Base-by-base conservation (phyloP, 2,797 vertebrate genomes). In the Neoniphon sammara region DNA sequence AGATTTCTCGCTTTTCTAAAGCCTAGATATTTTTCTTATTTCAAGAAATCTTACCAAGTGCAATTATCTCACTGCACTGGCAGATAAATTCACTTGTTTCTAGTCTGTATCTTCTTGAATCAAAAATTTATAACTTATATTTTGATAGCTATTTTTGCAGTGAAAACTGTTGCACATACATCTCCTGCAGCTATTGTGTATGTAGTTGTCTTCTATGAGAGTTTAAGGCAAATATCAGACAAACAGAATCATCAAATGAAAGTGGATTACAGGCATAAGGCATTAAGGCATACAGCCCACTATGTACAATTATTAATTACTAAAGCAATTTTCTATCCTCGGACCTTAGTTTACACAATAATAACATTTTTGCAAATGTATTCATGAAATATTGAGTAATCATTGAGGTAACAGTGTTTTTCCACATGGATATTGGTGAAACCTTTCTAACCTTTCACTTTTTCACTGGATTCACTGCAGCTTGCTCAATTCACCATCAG, bases 331-430 rank as follows among this genome's bases (percentile, higher is more conserved):
- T n/a, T n/a, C n/a, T n/a, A n/a, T n/a, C n/a, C n/a, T n/a, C n/a
- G n/a, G n/a, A 44, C 14, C 42, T 44, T 11, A 44, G 42, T 3
- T 44, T 11, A 15, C 10, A 44, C 5, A 47, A 46, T 23, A 10
- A 9, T 18, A 36, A 15, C 14, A 44, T 10, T 53, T 65, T 20
- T 56, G 11, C 53, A 57, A 30, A 44, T 39, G 8, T 1, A 3
- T n/a, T 46, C 67, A 53, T 59, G 1, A 54, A 3, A 61, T 53
- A 1, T 50, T 31, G 12, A 5, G 18, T 59, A 12, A 60, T 73
- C 1, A 0, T 1, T 77, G 64, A 80, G 55, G 61, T 67, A 75
- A 73, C 15, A 15, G 7, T 54, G 69, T 72, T 62, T 47, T 57
- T 30, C 50, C 58, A 49, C 23, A 0, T 52, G 10, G 20, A 25